phyloP scores from a whole-genome alignment of 1,140 invertebrate species.

The Littorina saxatilis region DNA sequence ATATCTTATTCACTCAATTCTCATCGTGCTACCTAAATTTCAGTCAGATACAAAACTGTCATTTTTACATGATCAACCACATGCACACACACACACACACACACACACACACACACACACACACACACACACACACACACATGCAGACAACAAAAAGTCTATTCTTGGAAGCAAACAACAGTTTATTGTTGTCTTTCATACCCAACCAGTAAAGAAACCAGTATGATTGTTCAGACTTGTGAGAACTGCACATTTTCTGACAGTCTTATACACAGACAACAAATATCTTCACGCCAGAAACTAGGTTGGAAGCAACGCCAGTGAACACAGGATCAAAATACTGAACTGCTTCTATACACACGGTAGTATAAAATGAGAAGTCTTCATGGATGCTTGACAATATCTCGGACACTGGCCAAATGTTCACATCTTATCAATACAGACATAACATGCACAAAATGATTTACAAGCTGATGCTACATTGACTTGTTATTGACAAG shows the following conservation, averaged over 20 bases:
- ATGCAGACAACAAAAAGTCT: neutral
- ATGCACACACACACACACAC: too few species aligned
- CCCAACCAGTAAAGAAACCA: neutral
- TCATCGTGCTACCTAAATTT: too few species aligned
- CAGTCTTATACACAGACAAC: neutral
- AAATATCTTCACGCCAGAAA: neutral
- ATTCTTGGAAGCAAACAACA: conserved; percentile 18
- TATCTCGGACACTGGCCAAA: too few species aligned
- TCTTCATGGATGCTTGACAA: neutral
- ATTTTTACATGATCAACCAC: too few species aligned
- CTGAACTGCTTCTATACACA: conserved; percentile 26
- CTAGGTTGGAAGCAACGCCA: conserved; percentile 27
- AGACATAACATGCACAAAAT: too few species aligned
- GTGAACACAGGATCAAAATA: conserved; percentile 24
- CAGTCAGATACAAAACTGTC: too few species aligned
- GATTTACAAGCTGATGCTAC: too few species aligned
- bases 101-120: neutral
- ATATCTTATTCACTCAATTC: too few species aligned
- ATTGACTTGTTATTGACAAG: too few species aligned
- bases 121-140: neutral
- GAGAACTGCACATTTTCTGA: neutral
- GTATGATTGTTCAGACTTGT: conserved; percentile 1
- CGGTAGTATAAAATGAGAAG: too few species aligned
- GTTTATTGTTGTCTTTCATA: conserved; percentile 18
- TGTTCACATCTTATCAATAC: too few species aligned